Conservation (phyloP, 2,888 invertebrate genomes). For the Phalera bucephala region DNA sequence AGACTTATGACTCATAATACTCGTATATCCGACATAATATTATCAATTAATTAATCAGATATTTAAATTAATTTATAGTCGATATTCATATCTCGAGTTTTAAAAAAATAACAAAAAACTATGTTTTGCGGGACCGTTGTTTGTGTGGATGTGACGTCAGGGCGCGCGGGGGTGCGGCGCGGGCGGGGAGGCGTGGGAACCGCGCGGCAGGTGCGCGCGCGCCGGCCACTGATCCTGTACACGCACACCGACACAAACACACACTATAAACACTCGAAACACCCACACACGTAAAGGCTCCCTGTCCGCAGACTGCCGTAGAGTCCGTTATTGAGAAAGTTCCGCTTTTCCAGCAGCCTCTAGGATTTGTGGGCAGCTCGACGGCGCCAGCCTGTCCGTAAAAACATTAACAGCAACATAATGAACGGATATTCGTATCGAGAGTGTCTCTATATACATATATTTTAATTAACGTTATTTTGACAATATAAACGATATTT, state of each 20-base stretch:
- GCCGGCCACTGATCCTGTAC: constrained; percentile 82
- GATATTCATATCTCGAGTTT: constrained; percentile 32
- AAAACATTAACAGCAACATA: constrained; percentile 3
- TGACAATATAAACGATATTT: no score
- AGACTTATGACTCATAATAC: no score
- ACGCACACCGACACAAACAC: constrained; percentile 50
- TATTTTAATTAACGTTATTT: no score
- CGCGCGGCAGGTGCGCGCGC: constrained; percentile 79
- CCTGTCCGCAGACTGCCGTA: constrained; percentile 23
- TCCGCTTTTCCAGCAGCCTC: constrained; percentile 61
- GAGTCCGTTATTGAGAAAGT: constrained; percentile 67
- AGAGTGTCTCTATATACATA: no score
- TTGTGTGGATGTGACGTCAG: constrained; percentile 71
- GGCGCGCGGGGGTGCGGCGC: constrained; percentile 38
- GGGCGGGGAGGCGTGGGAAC: constrained; percentile 75
- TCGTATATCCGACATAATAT: no score
- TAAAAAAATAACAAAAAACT: constrained; percentile 54
- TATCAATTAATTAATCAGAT: constrained; percentile 39
- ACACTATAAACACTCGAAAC: constrained; percentile 35
- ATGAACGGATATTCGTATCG: neutral
- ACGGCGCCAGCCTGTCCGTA: constrained; percentile 13
- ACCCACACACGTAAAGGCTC: constrained; percentile 35
- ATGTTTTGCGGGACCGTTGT: constrained; percentile 59
- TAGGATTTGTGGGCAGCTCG: constrained; percentile 20
- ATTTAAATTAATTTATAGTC: constrained; percentile 39